Evolutionary conservation across 2,797 vertebrate genomes (phyloP), one percentile per base, ranked within the genome.

Genomic region (Gouania willdenowi): DNA sequence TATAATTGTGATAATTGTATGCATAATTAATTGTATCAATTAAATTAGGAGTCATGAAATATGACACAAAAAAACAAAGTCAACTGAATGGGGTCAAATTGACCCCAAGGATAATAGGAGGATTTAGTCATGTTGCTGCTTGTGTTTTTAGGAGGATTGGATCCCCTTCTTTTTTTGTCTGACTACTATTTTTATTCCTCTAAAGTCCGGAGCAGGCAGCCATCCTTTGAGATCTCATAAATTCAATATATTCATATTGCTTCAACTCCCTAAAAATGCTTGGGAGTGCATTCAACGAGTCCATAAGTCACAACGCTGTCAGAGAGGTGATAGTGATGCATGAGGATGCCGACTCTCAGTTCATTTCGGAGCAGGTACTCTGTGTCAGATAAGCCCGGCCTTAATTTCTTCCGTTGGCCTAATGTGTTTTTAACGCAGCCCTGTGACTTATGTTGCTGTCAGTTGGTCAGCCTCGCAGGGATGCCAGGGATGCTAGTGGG

Each of bases 371-470:
- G 56, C 75, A 76, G 70, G 66, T 77, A 65, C 56, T 69, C 64
- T 69, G 60, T 45, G 52, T 84, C 82, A 83, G 83, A 87, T 83
- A 82, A 81, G 70, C 29, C 20, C 48, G 62, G 54, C 67, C 72
- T 77, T 86, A 87, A 87, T 87, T 86, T 81, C 76, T 86, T 85
- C 77, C 58, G 60, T 64, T 71, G 75, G 77, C 70, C 77, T 88
- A 87, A 89, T 89, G 85, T 79, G 86, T 85, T 89, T 89, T 88
- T 87, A 89, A 88, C 88, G 83, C 84, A 83, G 81, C 79, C 26
- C 6, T 39, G 61, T 88, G 85, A 89, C 83, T 87, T 87, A 89
- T 89, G 86, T 75, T 80, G 71, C 84, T 87, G 86, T 88, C 86
- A 87, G 66, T 41, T 11, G 23, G 5, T 8, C 13, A 56, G 79